phyloP scores from a whole-genome alignment of 2,113 vertebrate species.

The Sorex fumeus region DNA sequence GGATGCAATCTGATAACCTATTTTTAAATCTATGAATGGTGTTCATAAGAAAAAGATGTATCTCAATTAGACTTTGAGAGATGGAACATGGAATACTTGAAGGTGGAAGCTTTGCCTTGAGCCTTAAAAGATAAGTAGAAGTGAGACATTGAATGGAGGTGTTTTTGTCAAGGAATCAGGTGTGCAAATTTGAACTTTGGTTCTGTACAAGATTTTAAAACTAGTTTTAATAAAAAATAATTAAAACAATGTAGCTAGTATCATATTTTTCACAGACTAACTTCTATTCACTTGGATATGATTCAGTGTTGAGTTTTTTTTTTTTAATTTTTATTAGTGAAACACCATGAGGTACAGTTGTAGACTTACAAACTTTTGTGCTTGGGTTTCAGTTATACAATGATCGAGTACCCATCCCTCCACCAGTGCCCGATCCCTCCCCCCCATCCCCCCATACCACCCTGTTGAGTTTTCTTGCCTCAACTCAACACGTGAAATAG shows the following conservation, averaged over 20 bases:
- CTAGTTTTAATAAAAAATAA: neutral
- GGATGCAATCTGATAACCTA: neutral
- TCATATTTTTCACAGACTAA: neutral
- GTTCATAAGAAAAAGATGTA: neutral
- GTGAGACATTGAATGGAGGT: neutral
- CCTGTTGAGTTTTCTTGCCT: too few relatives aligned
- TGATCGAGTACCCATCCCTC: too few relatives aligned
- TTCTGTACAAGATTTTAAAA: neutral
- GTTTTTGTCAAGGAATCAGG: too few relatives aligned
- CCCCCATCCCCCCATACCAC: too few relatives aligned
- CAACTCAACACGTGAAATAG: too few relatives aligned
- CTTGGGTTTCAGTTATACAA: too few relatives aligned
- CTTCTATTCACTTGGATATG: neutral
- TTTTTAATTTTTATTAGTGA: too few relatives aligned
- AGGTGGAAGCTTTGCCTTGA: neutral
- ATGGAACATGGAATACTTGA: neutral
- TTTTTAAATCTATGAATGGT: neutral
- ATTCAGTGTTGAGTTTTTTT: too few relatives aligned
- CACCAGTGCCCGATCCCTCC: too few relatives aligned
- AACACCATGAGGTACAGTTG: too few relatives aligned
- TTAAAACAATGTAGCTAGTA: neutral
- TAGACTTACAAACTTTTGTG: too few relatives aligned
- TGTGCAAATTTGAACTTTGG: neutral
- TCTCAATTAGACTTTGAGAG: neutral
- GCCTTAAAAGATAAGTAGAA: constrained; percentile 17